phyloP scores from a whole-genome alignment of 2,888 invertebrate genomes.

The Mesodorylaimus sp. region DNA sequence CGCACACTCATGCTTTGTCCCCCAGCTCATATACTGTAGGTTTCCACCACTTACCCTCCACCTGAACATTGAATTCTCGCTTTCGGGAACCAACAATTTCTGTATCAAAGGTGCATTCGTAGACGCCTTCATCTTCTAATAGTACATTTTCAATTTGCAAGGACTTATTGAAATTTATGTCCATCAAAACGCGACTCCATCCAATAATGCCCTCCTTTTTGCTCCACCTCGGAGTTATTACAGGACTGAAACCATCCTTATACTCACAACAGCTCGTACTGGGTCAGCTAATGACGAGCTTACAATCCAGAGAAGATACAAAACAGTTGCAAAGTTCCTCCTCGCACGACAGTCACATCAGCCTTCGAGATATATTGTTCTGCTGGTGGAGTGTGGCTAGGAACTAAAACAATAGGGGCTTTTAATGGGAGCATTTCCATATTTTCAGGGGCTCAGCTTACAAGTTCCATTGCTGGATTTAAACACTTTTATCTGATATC shows the following conservation, averaged over 20 bases:
- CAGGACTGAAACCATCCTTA: slow-evolving; percentile 27
- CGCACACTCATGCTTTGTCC: no score
- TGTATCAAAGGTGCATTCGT: no score
- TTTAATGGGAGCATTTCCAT: no score
- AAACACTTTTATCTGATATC: no score
- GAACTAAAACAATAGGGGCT: no score
- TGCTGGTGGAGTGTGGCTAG: slow-evolving; percentile 2
- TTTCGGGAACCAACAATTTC: no score
- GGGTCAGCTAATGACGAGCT: slow-evolving; percentile 20
- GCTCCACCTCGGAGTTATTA: slow-evolving; percentile 25
- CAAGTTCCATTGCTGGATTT: no score
- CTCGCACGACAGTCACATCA: slow-evolving; percentile 19
- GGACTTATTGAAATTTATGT: slow-evolving; percentile 6
- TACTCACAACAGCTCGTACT: no score
- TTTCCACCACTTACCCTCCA: no score
- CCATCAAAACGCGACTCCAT: not conserved
- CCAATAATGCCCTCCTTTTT: slow-evolving; percentile 12
- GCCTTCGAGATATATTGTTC: slow-evolving; percentile 11
- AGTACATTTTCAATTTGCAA: slow-evolving; percentile 53
- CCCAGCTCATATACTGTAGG: no score
- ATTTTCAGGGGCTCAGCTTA: no score
- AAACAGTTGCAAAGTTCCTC: slow-evolving; percentile 27
- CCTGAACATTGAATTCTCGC: no score
- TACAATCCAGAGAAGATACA: slow-evolving; percentile 38
- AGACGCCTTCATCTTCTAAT: slow-evolving; percentile 70